Evolutionary conservation across 2,113 vertebrate genomes (phyloP).

Genomic region (Proteles cristata): DNA sequence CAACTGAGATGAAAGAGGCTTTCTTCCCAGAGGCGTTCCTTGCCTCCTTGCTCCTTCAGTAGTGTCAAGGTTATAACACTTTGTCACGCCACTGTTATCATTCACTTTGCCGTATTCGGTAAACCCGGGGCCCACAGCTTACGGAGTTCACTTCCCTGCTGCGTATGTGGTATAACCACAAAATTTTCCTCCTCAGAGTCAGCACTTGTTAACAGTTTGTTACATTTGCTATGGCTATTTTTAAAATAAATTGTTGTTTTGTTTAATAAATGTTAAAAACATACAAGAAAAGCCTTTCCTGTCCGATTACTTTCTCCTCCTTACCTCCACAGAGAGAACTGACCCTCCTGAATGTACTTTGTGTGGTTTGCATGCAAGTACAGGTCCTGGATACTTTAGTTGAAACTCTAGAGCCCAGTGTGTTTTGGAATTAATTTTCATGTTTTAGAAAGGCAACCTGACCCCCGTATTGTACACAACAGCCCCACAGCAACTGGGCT

Average conservation of each 20-base stretch:
- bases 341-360: neutral
- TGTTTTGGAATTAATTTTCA: conserved; percentile 29
- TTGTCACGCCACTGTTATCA: neutral
- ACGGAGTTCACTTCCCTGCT: neutral
- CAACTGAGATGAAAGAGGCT: neutral
- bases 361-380: neutral
- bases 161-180: neutral
- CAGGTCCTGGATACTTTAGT: too few species aligned
- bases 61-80: too few species aligned
- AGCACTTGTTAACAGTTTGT: neutral
- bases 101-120: neutral
- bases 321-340: neutral
- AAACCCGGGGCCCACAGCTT: neutral
- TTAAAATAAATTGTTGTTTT: neutral
- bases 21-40: neutral
- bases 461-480: neutral
- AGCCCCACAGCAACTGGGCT: neutral
- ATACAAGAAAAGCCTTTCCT: neutral
- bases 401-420: neutral
- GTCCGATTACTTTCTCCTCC: neutral
- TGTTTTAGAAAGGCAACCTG: neutral
- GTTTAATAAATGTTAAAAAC: neutral
- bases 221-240: neutral
- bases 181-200: neutral
- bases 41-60: too few species aligned